Evolutionary conservation across 2,888 invertebrate genomes (phyloP).

Genomic region (Ophonus ardosiacus): DNA sequence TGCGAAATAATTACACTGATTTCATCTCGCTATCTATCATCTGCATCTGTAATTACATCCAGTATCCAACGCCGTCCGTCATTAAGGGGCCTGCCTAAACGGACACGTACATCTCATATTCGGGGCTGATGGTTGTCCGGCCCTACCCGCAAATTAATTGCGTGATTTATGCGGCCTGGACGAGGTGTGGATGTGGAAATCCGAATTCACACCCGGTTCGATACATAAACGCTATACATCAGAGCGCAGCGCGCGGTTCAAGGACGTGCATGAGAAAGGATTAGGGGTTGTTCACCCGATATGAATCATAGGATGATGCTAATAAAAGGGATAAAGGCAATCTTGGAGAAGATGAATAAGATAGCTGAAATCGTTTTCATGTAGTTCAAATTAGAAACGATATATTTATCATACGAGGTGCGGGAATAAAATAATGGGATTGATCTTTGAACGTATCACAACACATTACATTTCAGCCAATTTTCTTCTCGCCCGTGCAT

Average conservation of each 20-base stretch:
- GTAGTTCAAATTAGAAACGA: background rate
- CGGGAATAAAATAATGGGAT: too few relatives aligned
- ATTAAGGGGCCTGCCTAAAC: background rate
- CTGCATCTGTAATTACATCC: slow-evolving; percentile 13
- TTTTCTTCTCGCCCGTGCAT: too few relatives aligned
- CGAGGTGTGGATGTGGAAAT: slow-evolving; percentile 23
- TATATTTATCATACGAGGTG: too few relatives aligned
- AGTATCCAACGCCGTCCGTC: slow-evolving; percentile 33
- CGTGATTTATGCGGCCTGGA: slow-evolving; percentile 36
- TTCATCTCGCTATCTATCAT: background rate
- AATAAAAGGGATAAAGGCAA: background rate
- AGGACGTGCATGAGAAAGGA: slow-evolving; percentile 13
- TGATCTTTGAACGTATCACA: too few relatives aligned
- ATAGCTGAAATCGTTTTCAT: background rate
- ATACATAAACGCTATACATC: slow-evolving; percentile 25
- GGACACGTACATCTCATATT: slow-evolving; percentile 37
- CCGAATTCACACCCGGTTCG: background rate
- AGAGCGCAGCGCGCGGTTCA: background rate
- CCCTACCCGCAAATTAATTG: slow-evolving; percentile 52
- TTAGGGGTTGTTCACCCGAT: slow-evolving; percentile 1
- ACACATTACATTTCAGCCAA: too few relatives aligned
- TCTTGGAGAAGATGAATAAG: background rate
- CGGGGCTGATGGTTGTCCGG: slow-evolving; percentile 8
- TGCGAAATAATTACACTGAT: background rate
- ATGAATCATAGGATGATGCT: background rate